These are phyloP conservation scores for Drosophila funebris DNA, from an alignment of 1,140 invertebrate species.

Conservation along the genomic window DNA sequence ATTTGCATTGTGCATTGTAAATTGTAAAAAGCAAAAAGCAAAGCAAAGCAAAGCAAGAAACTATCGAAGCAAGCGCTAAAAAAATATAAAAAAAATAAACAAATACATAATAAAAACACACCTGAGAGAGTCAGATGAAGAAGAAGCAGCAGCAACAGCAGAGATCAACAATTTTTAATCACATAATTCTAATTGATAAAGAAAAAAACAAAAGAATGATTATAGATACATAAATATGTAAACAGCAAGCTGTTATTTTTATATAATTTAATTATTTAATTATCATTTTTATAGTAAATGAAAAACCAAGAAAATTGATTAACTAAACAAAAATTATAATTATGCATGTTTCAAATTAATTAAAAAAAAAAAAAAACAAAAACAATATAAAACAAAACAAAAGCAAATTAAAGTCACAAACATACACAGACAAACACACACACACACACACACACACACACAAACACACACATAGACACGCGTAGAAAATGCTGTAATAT, in stretches of 20 bases:
- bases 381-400: conserved; percentile 23
- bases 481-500: conserved; percentile 63
- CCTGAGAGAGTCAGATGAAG: conserved; percentile 14
- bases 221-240: conserved; percentile 25
- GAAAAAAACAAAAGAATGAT: conserved; percentile 9
- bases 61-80: conserved; percentile 18
- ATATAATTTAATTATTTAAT: conserved; percentile 56
- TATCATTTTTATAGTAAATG: conserved; percentile 48
- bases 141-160: conserved; percentile 10
- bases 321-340: conserved; percentile 45
- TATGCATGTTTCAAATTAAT: conserved; percentile 68
- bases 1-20: conserved; percentile 83
- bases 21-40: conserved; percentile 64
- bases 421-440: no score
- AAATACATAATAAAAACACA: no score
- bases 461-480: conserved; percentile 5
- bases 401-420: conserved; percentile 15
- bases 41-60: conserved; percentile 26
- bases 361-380: conserved; percentile 18
- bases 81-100: conserved; percentile 34
- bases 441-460: no score
- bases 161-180: conserved; percentile 27
- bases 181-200: conserved; percentile 17
- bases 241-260: conserved; percentile 64
- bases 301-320: conserved; percentile 47